Conservation (phyloP, 1,140 invertebrate genomes). For the Drosophila ohnishii region DNA sequence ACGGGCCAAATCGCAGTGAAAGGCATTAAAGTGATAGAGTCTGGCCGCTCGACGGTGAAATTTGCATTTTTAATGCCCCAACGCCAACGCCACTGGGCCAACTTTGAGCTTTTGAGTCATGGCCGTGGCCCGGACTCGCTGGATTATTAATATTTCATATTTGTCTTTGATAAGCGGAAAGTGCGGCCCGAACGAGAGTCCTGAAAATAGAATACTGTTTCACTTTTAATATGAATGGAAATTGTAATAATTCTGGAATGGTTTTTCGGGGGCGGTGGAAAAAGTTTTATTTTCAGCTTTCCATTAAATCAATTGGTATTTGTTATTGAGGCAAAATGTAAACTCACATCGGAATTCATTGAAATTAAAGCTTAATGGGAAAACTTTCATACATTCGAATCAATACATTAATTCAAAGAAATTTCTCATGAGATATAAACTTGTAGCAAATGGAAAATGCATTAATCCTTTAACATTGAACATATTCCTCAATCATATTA, state of each 20-base stretch:
- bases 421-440: background rate
- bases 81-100: constrained; percentile 28
- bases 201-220: constrained; percentile 15
- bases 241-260: constrained; percentile 21
- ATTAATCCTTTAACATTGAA: background rate
- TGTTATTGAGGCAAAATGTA: background rate
- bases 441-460: background rate
- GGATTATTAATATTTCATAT: constrained; percentile 80
- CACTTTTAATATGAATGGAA: constrained; percentile 22
- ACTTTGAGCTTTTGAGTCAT: constrained; percentile 28
- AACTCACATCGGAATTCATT: background rate
- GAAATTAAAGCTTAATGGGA: background rate
- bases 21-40: constrained; percentile 79
- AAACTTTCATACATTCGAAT: background rate
- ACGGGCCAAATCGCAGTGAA: constrained; percentile 69
- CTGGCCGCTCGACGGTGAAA: constrained; percentile 58
- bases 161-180: constrained; percentile 74
- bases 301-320: constrained; percentile 19
- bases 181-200: constrained; percentile 15
- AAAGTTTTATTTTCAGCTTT: constrained; percentile 18
- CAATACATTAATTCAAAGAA: background rate
- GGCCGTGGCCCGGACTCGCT: constrained; percentile 33
- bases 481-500: background rate
- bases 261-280: background rate
- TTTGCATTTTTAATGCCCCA: constrained; percentile 74